Percentiles rank a stretch among this genome's conserved stretches.
Conservation (phyloP, 2,113 vertebrate species). For the Picathartes gymnocephalus region DNA sequence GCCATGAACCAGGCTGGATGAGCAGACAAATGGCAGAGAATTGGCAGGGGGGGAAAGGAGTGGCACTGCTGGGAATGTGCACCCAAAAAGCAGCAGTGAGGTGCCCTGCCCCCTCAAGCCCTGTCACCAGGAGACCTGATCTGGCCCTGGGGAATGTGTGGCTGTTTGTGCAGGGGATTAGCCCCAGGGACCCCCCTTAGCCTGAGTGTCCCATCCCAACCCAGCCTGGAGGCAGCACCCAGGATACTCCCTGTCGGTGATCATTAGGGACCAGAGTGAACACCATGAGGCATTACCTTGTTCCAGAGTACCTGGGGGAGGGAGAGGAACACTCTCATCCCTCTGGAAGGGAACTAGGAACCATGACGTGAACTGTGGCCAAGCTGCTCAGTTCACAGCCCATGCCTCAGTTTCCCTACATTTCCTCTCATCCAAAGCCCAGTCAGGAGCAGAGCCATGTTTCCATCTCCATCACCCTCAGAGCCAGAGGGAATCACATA, state of each 20-base stretch:
- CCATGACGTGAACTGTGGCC: too few species aligned
- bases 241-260: background rate
- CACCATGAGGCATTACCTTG: background rate
- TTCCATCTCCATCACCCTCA: background rate
- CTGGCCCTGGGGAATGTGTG: background rate
- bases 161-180: constrained; percentile 18
- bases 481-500: background rate
- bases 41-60: accelerated
- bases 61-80: background rate
- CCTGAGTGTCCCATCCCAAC: background rate
- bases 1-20: accelerated
- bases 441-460: background rate
- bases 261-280: background rate
- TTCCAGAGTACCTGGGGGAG: too few species aligned
- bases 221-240: background rate
- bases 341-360: background rate
- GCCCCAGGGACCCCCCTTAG: background rate
- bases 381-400: background rate
- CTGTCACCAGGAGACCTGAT: background rate
- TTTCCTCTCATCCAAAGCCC: background rate
- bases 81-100: background rate
- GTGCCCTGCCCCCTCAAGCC: background rate
- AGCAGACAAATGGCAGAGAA: background rate
- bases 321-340: background rate
- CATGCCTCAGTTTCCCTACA: background rate